Evolutionary conservation across 1,140 invertebrate species (phyloP).

Genomic region (Oreohelix idahoensis): DNA sequence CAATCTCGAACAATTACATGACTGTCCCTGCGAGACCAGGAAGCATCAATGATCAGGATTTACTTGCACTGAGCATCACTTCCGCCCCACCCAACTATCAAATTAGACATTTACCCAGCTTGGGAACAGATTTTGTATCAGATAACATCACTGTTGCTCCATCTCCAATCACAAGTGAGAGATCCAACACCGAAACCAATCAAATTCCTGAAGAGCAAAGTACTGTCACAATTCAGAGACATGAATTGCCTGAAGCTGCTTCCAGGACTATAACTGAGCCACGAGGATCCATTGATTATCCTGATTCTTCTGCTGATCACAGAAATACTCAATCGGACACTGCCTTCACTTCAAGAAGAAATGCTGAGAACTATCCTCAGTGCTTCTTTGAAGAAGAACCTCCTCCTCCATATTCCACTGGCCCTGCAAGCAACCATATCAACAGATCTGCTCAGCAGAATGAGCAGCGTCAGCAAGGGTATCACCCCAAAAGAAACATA

Average conservation of each 20-base stretch:
- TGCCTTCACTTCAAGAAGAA: neutral
- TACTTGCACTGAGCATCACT: neutral
- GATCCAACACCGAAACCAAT: neutral
- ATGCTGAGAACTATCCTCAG: slow-evolving; percentile 27
- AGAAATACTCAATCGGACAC: neutral
- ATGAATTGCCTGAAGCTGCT: neutral
- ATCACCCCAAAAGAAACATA: neutral
- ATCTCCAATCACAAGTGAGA: neutral
- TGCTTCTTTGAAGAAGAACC: slow-evolving; percentile 34
- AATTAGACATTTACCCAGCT: neutral
- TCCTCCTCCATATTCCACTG: slow-evolving; percentile 24
- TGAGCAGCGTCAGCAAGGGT: neutral
- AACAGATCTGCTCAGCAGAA: neutral
- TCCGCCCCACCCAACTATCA: neutral
- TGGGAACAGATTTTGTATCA: neutral
- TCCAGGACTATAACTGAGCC: neutral
- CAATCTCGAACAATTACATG: neutral
- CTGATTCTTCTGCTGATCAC: neutral
- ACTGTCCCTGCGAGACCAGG: neutral
- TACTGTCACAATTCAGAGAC: neutral
- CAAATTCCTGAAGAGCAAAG: neutral
- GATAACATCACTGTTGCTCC: neutral
- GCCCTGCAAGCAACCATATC: neutral
- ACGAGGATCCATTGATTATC: neutral
- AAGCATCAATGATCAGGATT: neutral